Evolutionary conservation across 92 coral and sea anemone species (phyloP).

Genomic region (Isaurus tuberculatus): DNA sequence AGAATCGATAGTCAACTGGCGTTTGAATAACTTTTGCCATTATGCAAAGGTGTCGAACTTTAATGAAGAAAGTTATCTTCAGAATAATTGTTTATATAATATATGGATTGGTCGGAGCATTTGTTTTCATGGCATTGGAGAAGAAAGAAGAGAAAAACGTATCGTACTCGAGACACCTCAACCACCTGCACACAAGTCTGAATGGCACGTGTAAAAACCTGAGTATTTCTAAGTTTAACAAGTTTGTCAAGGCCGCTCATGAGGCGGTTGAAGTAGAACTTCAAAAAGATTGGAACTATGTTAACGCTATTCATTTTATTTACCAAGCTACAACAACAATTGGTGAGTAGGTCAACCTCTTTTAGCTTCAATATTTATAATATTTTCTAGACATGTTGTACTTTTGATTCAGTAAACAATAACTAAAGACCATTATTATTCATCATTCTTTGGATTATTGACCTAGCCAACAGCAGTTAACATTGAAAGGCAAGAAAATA

Average conservation of each 20-base stretch:
- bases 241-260: slow-evolving; percentile 18
- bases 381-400: too few relatives aligned
- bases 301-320: slow-evolving; percentile 25
- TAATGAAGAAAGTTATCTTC: slow-evolving; percentile 25
- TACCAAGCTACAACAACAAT: slow-evolving; percentile 42
- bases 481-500: too few relatives aligned
- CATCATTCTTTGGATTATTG: too few relatives aligned
- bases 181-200: neutral
- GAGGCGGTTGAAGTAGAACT: neutral
- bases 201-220: neutral
- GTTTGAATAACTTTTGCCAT: neutral
- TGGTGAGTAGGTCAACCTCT: slow-evolving; percentile 22
- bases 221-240: neutral
- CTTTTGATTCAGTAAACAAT: too few relatives aligned
- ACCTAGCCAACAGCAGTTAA: too few relatives aligned
- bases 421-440: too few relatives aligned
- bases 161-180: neutral
- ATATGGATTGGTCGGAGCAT: slow-evolving; percentile 14
- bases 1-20: too few relatives aligned
- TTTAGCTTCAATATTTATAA: too few relatives aligned
- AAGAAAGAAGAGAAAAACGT: neutral
- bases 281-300: slow-evolving; percentile 35
- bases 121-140: slow-evolving; percentile 12
- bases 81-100: slow-evolving; percentile 8
- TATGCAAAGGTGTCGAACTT: slow-evolving; percentile 12